phyloP scores from a whole-genome alignment of 2,113 vertebrate genomes.

The Chloropsis hardwickii region DNA sequence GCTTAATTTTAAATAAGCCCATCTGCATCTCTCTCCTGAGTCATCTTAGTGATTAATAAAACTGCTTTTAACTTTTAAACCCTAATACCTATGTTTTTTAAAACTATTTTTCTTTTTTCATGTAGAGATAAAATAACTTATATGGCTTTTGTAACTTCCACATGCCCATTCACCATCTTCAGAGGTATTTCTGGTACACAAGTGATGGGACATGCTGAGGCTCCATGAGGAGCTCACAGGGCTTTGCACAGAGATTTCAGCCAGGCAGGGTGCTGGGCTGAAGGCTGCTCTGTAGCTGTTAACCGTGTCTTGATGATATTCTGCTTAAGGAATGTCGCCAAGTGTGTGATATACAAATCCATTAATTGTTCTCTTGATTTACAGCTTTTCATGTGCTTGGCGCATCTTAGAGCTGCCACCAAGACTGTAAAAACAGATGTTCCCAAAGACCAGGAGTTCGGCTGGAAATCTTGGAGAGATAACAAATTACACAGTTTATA shows the following conservation, averaged over 20 bases:
- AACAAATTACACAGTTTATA: background rate
- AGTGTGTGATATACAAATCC: background rate
- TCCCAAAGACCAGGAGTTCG: background rate
- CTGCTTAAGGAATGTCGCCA: background rate
- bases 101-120: background rate
- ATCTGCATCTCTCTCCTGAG: background rate
- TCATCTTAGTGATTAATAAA: background rate
- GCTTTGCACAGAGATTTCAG: background rate
- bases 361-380: background rate
- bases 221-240: accelerated
- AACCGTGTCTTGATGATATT: accelerated
- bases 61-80: background rate
- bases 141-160: background rate
- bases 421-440: background rate
- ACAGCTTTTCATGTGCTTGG: background rate
- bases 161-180: background rate
- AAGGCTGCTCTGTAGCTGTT: background rate
- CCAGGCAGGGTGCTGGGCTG: background rate
- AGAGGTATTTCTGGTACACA: background rate
- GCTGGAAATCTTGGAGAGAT: background rate
- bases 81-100: background rate
- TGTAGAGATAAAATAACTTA: background rate
- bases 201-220: accelerated
- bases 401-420: background rate
- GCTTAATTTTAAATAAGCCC: background rate